phyloP scores from a whole-genome alignment of 2,113 vertebrate species.

The Limnothrissa miodon region DNA sequence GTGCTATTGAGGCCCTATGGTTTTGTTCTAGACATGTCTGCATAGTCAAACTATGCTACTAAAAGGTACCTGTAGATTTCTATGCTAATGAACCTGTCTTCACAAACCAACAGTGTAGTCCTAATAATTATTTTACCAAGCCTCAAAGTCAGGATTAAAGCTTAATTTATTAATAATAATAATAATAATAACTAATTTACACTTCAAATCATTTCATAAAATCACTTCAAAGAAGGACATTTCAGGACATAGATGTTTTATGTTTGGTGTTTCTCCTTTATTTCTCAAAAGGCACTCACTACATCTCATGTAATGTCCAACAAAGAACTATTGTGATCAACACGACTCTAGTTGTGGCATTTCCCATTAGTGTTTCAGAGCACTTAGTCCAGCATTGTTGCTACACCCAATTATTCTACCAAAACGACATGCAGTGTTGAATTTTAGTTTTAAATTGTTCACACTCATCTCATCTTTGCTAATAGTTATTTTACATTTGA shows the following conservation, averaged over 20 bases:
- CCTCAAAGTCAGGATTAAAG: too few relatives aligned
- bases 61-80: too few relatives aligned
- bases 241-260: not conserved
- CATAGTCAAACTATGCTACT: too few relatives aligned
- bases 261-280: conserved; percentile 8
- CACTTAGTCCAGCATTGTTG: not conserved
- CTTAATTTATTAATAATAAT: too few relatives aligned
- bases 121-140: too few relatives aligned
- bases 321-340: conserved; percentile 57
- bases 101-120: not conserved
- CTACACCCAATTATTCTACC: not conserved
- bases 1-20: too few relatives aligned
- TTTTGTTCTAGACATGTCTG: too few relatives aligned
- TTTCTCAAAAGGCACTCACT: conserved; percentile 69
- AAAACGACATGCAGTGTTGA: conserved; percentile 1
- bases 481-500: not conserved
- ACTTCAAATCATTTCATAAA: too few relatives aligned
- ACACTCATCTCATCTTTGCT: not conserved
- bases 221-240: not conserved
- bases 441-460: not conserved
- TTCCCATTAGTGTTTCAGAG: not conserved
- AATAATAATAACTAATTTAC: too few relatives aligned
- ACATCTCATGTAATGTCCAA: conserved; percentile 62
- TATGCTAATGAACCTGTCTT: too few relatives aligned
- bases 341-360: not conserved